Evolutionary conservation across 2,888 invertebrate species (phyloP).

Genomic region (Synergus japonicus): DNA sequence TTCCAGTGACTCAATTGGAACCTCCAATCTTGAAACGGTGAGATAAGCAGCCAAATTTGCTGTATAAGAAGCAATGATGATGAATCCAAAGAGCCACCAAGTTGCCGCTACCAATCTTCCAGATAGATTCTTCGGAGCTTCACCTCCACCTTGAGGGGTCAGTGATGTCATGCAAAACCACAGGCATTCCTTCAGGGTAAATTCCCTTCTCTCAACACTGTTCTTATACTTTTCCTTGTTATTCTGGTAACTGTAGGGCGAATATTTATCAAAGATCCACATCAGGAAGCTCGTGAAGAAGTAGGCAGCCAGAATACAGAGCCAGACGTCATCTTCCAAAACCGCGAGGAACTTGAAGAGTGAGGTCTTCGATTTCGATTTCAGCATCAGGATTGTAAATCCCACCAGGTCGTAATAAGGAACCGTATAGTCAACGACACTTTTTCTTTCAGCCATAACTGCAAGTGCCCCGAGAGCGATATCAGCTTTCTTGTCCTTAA

Average conservation of each 20-base stretch:
- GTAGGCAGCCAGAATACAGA: constrained; percentile 96
- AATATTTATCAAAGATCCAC: constrained; percentile 98
- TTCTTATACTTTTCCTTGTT: constrained; percentile 95
- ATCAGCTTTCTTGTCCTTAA: constrained; percentile 92
- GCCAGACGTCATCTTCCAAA: constrained; percentile 97
- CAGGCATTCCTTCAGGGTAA: constrained; percentile 96
- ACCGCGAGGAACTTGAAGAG: constrained; percentile 98
- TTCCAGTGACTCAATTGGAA: constrained; percentile 94
- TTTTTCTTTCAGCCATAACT: constrained; percentile 98
- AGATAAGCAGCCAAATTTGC: constrained; percentile 98
- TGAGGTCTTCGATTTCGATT: constrained; percentile 92
- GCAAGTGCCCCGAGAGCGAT: constrained; percentile 96
- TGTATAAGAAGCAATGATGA: constrained; percentile 98
- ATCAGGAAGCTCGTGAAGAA: constrained; percentile 96
- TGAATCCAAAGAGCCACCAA: constrained; percentile 99
- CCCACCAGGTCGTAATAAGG: constrained; percentile 99
- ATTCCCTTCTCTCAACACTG: constrained; percentile 95
- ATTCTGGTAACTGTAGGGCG: constrained; percentile 97
- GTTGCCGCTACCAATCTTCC: constrained; percentile 97
- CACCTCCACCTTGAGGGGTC: constrained; percentile 96
- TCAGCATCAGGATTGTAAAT: constrained; percentile 96
- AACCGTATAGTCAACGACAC: constrained; percentile 98
- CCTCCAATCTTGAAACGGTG: constrained; percentile 95
- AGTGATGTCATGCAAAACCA: constrained; percentile 99
- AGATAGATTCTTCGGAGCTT: constrained; percentile 97